Conservation (phyloP, 2,888 invertebrate genomes). For the Oligia strigilis region DNA sequence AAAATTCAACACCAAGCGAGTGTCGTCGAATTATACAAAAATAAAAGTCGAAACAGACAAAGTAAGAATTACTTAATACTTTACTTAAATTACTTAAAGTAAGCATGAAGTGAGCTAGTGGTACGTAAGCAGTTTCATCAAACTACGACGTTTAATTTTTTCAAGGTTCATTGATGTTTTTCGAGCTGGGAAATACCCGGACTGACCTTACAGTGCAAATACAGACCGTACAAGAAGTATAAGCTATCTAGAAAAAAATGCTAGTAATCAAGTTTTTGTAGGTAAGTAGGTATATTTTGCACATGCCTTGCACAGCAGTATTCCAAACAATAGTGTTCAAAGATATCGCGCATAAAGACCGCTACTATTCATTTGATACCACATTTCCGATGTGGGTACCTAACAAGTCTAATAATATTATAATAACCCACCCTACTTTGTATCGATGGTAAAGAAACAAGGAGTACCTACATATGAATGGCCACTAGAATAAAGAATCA, state of each 20-base stretch:
- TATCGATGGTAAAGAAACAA: not conserved
- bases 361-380: conserved; percentile 23
- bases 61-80: not conserved
- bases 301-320: not conserved
- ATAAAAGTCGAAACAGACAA: not conserved
- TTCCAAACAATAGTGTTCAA: not conserved
- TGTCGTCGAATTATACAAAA: not conserved
- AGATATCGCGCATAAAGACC: not conserved
- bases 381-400: conserved; percentile 6
- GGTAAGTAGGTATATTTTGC: conserved; percentile 20
- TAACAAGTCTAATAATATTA: not conserved
- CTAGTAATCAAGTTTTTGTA: conserved; percentile 21
- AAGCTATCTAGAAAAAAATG: conserved; percentile 4
- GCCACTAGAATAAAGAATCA: not conserved
- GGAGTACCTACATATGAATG: not conserved
- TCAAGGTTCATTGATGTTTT: conserved; percentile 18
- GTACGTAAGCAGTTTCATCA: conserved; percentile 10
- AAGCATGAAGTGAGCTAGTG: not conserved
- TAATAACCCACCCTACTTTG: conserved; percentile 20
- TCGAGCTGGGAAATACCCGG: conserved; percentile 29
- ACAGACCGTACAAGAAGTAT: not conserved
- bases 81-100: conserved; percentile 18
- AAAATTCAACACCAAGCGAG: too few relatives aligned
- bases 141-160: conserved; percentile 5
- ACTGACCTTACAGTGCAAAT: conserved; percentile 43